Evolutionary conservation across 2,888 invertebrate genomes (phyloP), one percentile per base, ranked within the genome.

Genomic region (Euproctis similis): DNA sequence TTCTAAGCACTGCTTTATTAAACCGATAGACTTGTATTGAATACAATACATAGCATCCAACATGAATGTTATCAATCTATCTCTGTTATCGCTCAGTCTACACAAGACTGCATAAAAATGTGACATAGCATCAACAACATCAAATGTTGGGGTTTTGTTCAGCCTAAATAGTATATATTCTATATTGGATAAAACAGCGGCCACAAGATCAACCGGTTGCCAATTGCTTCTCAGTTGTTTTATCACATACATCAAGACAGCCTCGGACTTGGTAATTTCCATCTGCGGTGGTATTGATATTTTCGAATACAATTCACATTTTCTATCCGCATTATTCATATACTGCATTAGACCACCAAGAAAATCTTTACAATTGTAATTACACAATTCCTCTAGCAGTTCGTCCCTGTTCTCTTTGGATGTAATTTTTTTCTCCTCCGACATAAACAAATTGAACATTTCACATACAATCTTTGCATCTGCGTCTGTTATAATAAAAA

Each of bases 41-140:
- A 81, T 59, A 35, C 81, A 82, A 41, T 85, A 85, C 76, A 85
- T 73, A 2, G 82, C 80, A 46, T 84, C 78, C 23, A 85, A 39
- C 30, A 85, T 59, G 31, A 85, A 85, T 3, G 68, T 30, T 28
- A 76, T 61, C 23, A 85, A 41, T 2, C 70, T 60, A 34, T 62
- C 67, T 34, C 61, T 68, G 25, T 65, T 51, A 24, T 59, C 52
- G 26, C 61, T 66, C 39, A 67, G 67, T 42, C 72, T 64, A 43
- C 85, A 85, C 9, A 80, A 35, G 7, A 76, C 46, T 4, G 81
- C 77, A 55, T 76, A 85, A 32, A 84, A 75, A 46, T 76, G 76
- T 1, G 84, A 61, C 49, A 76, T 44, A 31, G 63, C 70, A 42
- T 81, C 81, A 19, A 82, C 60, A 2, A 56, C 53, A n/a, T 60